Base-by-base conservation (phyloP, 2,113 vertebrate species). In the Onychostruthus taczanowskii region DNA sequence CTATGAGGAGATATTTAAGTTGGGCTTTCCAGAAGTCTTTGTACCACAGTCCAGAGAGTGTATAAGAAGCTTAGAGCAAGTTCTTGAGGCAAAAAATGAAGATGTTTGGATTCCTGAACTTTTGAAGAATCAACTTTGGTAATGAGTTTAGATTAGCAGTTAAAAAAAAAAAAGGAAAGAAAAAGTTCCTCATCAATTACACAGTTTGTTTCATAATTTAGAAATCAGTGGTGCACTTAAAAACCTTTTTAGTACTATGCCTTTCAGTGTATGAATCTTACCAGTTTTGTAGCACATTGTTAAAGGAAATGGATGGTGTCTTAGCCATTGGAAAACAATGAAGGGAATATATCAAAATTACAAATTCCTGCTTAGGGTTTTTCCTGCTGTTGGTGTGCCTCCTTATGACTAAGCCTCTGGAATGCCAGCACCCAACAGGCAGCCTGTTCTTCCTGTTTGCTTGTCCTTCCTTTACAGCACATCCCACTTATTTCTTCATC, bases 1-100 rank as follows among this genome's bases (percentile, higher is more conserved):
- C 92, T 97, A 44, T 89, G 96, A 97, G 88, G 63, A 95, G n/a
- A 78, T 94, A 75, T 95, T 98, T 83, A 97, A 95, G 76, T 14
- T 81, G 83, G 52, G 85, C 63, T 98, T 98, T 97, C 98, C 96
- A 79, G 97, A 98, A 75, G 27, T 96, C 44, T 76, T 94, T 35
- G 84, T 96, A 30, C 68, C 80, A 18, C 94, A 95, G 53, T 91
- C 77, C 35, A 50, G 56, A n/a, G 97, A 96, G 50, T 94, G 63
- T 23, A 17, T 97, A 67, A 95, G 93, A 41, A 86, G 91, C 79
- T 92, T 98, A 74, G 82, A 95, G 55, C 80, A 84, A 89, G 55
- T 96, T 46, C 81, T 98, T 92, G 77, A 76, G 64, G 49, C 39
- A 73, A 85, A 85, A 43, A 56, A 63, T 30, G 96, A 96, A 87